Evolutionary conservation across 2,797 vertebrate species (phyloP).

Genomic region (Dromococcyx pavoninus): DNA sequence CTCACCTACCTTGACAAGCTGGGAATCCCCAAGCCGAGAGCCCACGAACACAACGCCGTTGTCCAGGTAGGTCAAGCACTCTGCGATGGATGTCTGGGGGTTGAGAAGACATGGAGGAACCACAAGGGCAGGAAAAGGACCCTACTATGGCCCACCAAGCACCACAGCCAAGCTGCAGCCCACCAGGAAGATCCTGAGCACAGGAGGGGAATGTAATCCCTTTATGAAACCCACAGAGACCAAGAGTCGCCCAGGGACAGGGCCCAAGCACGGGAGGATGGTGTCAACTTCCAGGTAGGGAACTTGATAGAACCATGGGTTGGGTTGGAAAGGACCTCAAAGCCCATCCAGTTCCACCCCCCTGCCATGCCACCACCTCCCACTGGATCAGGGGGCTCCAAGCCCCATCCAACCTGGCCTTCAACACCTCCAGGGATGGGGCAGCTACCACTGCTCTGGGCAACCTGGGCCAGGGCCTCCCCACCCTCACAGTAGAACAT

Average conservation of each 20-base stretch:
- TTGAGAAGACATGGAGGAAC: background rate
- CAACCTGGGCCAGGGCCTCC: too few relatives aligned
- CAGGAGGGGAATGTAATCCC: background rate
- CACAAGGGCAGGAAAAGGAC: background rate
- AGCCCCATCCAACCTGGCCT: too few relatives aligned
- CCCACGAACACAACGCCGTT: slow-evolving; percentile 98
- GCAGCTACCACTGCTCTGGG: too few relatives aligned
- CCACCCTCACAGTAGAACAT: too few relatives aligned
- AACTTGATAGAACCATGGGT: background rate
- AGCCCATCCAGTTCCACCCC: too few relatives aligned
- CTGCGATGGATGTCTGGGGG: slow-evolving; percentile 92
- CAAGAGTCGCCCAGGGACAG: background rate
- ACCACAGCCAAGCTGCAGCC: background rate
- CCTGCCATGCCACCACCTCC: too few relatives aligned
- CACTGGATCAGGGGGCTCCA: too few relatives aligned
- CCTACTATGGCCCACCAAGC: accelerated
- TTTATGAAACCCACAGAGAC: background rate
- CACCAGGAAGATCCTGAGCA: background rate
- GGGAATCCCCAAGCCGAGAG: slow-evolving; percentile 95
- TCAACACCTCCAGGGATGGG: too few relatives aligned
- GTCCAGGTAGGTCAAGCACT: slow-evolving; percentile 97
- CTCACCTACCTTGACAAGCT: slow-evolving; percentile 90
- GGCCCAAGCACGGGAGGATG: accelerated
- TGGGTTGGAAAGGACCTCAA: too few relatives aligned
- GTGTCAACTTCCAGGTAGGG: too few relatives aligned